Evolutionary conservation across 2,113 vertebrate species (phyloP), one percentile per base, ranked within the genome.

Genomic region (Morone chrysops): DNA sequence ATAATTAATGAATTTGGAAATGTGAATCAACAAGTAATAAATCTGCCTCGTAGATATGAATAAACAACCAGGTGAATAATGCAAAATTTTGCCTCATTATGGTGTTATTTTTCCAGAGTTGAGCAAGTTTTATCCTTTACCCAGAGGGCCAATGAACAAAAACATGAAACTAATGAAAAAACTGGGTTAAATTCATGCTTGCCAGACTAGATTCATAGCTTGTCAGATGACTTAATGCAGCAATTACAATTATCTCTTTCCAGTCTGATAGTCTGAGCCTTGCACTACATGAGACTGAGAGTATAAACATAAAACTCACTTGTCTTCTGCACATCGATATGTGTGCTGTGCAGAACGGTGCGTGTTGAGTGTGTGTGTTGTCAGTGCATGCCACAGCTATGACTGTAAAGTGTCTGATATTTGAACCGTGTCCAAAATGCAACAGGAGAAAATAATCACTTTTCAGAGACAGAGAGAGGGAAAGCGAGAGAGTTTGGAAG

Each of bases 401-500:
- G 92, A 91, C 83, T 85, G 84, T 59, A 50, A 75, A 79, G 60
- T 45, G 61, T 79, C 84, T 53, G 60, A 90, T 81, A 66, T 87
- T 80, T 93, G 91, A 93, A 86, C 91, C 50, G 0, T 31, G 43
- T 85, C 90, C 91, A 89, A 89, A 92, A 91, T 80, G 86, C 74
- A 89, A 92, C 74, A 63, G 78, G 76, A 83, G 83, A 92, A 85
- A 90, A 80, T 84, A 92, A 93, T 92, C 91, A 87, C 82, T 82
- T 54, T 62, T 56, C 78, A 78, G 4, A 51, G 54, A 62, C 56
- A 67, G 17, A 61, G 47, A 45, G 53, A 62, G 4, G 14, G 61
- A 81, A 62, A 70, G 20, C 4, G 8, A 40, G 31, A 7, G 20
- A 80, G 72, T 22, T 4, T 16, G 56, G 66, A 40, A 45, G 40